Conservation (phyloP, 2,797 vertebrate genomes). For the Forpus xanthops region DNA sequence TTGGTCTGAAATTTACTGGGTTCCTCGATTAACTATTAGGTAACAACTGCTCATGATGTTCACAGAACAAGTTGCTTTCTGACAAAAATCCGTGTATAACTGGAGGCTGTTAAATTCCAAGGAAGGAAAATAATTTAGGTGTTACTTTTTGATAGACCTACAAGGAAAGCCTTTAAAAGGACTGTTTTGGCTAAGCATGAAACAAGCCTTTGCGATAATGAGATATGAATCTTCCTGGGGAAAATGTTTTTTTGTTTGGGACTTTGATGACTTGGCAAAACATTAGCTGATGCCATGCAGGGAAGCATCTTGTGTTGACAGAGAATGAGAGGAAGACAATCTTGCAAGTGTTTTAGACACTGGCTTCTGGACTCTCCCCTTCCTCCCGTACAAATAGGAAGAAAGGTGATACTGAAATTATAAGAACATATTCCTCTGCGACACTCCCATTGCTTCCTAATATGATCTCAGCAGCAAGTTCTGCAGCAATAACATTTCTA, state of each 20-base stretch:
- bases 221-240: constrained; percentile 13
- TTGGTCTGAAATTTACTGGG: neutral
- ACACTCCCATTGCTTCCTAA: neutral
- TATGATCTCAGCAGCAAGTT: constrained; percentile 21
- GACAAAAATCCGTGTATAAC: neutral
- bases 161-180: neutral
- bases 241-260: neutral
- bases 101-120: neutral
- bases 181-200: constrained; percentile 17
- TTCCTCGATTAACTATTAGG: neutral
- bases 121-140: neutral
- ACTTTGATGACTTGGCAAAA: constrained; percentile 37
- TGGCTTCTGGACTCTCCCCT: neutral
- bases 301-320: constrained; percentile 12
- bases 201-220: neutral
- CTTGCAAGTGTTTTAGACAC: neutral
- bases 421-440: neutral
- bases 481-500: neutral
- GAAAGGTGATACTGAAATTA: constrained; percentile 29
- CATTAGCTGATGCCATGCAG: neutral
- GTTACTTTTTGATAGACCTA: neutral
- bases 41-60: neutral
- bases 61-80: neutral
- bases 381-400: constrained; percentile 37
- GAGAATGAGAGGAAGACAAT: constrained; percentile 32